Base-by-base conservation (phyloP, 1,140 invertebrate genomes). In the Drosophila asahinai region DNA sequence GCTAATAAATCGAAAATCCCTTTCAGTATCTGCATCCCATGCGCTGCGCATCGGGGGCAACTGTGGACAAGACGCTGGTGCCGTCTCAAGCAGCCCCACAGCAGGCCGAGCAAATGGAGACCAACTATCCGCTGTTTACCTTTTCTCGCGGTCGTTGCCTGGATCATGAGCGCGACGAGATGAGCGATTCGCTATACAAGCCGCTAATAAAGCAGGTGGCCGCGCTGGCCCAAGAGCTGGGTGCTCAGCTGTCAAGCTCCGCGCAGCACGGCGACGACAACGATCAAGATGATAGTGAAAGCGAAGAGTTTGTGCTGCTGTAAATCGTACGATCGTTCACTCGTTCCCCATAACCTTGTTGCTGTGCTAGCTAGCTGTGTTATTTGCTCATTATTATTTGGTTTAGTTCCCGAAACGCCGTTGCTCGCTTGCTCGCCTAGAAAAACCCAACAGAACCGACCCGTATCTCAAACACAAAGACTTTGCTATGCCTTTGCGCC, bases 101-200 rank as follows among this genome's bases (percentile, higher is more conserved):
- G n/a, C 83, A 65, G 42, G 11, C 71, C 30, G 81, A 83, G 36
- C 91, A 93, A 73, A 93, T 94, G 58, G 94, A 94, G 77, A 93
- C 90, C 33, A 95, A 96, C 79, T 97, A 97, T 94, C 97, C 97
- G 22, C 95, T 97, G 93, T 98, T 97, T 94, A 95, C 96, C 36
- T 95, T 97, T 86, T 95, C 95, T 65, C 95, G 96, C 71, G 96
- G 97, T 49, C 95, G 95, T 72, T 94, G 95, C 80, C 92, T 92
- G 67, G 95, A 96, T 83, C 84, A 95, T 33, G 93, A 93, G 54
- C 76, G 81, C 27, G 83, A 93, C 51, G 90, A 92, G 57, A 91
- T 91, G 76, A 84, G 90, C 65, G 91, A 93, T 73, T 92, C 93
- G 51, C 92, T 94, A 17, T 94, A 94, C 91, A 91, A 95, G 91